Evolutionary conservation across 2,113 vertebrate genomes (phyloP), one percentile per base, ranked within the genome.

Genomic region (Chionodraco myersi): DNA sequence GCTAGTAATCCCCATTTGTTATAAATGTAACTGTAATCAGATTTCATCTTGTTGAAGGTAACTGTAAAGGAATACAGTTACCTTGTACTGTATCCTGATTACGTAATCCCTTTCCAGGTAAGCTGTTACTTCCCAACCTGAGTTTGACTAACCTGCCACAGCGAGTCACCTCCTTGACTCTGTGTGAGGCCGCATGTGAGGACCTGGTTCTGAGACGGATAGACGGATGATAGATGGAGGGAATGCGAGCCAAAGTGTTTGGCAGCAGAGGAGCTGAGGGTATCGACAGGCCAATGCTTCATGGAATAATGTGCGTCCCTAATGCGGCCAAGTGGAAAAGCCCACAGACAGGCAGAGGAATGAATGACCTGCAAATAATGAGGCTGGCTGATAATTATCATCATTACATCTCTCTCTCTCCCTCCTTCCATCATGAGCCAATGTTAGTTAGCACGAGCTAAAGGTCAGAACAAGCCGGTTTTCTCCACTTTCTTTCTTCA

Each of bases 181-280:
- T 12, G 74, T 69, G 72, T n/a, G 53, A 51, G 68, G 75, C 75
- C 48, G 71, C 48, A 73, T 18, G 75, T 79, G 54, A 62, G 34
- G 51, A 71, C 10, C 18, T 16, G n/a, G 56, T 62, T 82, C 74
- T 61, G 63, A 62, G 75, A 69, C 61, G 80, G 64, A 62, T 63
- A 60, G 68, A 64, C 30, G 10, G 63, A 80, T 79, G 79, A 89
- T 72, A 13, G 72, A 80, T 78, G 80, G 52, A 80, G 65, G 73
- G 78, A 72, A 44, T 0, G 26, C 58, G 34, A 83, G 83, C 75
- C 77, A 76, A 69, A 51, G 21, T 58, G 12, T 72, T 80, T 87
- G 85, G 83, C 88, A 79, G 80, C 57, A 16, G 60, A 1, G 2
- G 73, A 80, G 77, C 62, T 3, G 36, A 30, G 4, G 41, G 49